phyloP scores from a whole-genome alignment of 2,113 vertebrate genomes.

The Zingel zingel region DNA sequence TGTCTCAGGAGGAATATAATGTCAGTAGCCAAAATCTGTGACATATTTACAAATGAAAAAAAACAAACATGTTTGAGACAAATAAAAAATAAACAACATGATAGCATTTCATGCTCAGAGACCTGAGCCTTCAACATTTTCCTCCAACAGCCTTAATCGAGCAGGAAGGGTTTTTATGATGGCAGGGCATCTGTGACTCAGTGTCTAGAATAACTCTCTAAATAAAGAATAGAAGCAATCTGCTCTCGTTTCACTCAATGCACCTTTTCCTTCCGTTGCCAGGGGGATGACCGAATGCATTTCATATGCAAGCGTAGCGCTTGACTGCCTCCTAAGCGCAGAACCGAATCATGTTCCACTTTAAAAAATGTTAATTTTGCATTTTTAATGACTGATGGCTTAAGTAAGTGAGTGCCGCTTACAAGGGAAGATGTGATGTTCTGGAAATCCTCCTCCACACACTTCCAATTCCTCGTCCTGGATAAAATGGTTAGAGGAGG shows the following conservation, averaged over 20 bases:
- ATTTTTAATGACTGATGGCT: slow-evolving; percentile 82
- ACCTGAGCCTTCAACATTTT: slow-evolving; percentile 33
- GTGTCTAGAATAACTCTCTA: slow-evolving; percentile 76
- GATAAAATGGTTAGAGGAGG: slow-evolving; percentile 25
- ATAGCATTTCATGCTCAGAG: slow-evolving; percentile 35
- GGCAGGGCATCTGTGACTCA: slow-evolving; percentile 68
- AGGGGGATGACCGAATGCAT: slow-evolving; percentile 88
- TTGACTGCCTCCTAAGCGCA: slow-evolving; percentile 82
- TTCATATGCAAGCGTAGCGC: slow-evolving; percentile 84
- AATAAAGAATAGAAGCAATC: slow-evolving; percentile 82
- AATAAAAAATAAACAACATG: not conserved
- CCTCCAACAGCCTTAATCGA: slow-evolving; percentile 62
- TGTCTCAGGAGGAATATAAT: slow-evolving; percentile 20
- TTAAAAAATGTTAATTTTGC: slow-evolving; percentile 83
- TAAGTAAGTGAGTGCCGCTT: slow-evolving; percentile 73
- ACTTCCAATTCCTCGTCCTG: slow-evolving; percentile 24
- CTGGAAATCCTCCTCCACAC: slow-evolving; percentile 46
- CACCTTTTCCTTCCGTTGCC: slow-evolving; percentile 83
- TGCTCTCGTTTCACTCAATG: slow-evolving; percentile 77
- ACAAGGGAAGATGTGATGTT: slow-evolving; percentile 58
- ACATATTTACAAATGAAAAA: slow-evolving; percentile 12
- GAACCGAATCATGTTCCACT: slow-evolving; percentile 78
- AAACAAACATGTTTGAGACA: slow-evolving; percentile 10
- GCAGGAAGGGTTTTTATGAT: slow-evolving; percentile 62
- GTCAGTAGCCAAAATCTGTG: slow-evolving; percentile 6